Conservation (phyloP, 2,113 vertebrate genomes). For the Corythoichthys intestinalis region DNA sequence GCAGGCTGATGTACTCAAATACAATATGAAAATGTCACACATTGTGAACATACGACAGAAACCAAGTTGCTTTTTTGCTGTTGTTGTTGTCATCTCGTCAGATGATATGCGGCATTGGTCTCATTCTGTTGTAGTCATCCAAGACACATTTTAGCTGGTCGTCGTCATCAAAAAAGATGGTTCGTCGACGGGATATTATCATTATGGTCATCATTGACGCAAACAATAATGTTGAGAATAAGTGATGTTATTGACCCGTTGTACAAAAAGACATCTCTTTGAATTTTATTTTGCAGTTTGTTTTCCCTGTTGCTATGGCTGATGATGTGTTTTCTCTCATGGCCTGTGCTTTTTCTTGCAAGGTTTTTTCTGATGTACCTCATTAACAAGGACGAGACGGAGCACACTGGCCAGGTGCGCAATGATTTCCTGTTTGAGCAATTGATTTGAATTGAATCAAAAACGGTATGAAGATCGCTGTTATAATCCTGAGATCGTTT, state of each 20-base stretch:
- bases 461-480: background rate
- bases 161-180: too few relatives aligned
- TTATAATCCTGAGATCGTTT: background rate
- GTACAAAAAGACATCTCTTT: too few relatives aligned
- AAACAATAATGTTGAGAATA: background rate
- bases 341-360: constrained; percentile 18
- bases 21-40: too few relatives aligned
- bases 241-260: background rate
- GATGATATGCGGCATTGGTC: too few relatives aligned
- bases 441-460: background rate
- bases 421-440: background rate
- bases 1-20: too few relatives aligned
- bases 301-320: constrained; percentile 26
- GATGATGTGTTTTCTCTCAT: constrained; percentile 26
- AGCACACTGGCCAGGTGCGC: constrained; percentile 93
- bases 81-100: too few relatives aligned
- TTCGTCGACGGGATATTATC: too few relatives aligned
- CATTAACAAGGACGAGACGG: constrained; percentile 98
- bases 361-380: constrained; percentile 99
- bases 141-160: too few relatives aligned
- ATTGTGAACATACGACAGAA: too few relatives aligned
- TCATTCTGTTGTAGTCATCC: too few relatives aligned
- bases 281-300: background rate
- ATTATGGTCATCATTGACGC: too few relatives aligned
- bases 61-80: too few relatives aligned